Conservation (phyloP, 2,113 vertebrate species). For the Nipponia nippon region DNA sequence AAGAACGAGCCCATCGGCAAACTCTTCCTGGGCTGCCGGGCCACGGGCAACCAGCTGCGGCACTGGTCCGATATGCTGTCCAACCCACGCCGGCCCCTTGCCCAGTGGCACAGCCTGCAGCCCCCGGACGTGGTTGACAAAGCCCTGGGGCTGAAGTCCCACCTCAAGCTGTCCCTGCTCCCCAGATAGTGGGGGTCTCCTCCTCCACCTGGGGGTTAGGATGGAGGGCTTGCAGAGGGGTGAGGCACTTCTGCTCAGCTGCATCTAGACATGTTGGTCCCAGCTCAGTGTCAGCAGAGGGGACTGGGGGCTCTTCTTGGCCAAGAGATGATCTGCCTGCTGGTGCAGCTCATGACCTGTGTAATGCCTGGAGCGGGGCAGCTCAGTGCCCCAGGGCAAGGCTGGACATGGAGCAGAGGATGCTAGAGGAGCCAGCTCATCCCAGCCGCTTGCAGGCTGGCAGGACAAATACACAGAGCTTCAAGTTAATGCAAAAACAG, state of each 20-base stretch:
- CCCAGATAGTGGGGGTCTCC: not conserved
- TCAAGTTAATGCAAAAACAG: not conserved
- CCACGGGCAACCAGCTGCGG: conserved; percentile 84
- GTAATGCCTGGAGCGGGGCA: not conserved
- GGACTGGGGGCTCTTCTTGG: not conserved
- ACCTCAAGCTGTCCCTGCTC: conserved; percentile 65
- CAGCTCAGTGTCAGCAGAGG: not conserved
- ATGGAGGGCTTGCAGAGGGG: not conserved
- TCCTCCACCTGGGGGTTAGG: not conserved
- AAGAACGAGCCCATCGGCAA: conserved; percentile 90
- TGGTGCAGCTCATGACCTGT: not conserved
- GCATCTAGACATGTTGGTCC: not conserved
- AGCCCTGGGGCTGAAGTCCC: conserved; percentile 73
- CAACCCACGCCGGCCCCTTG: conserved; percentile 85
- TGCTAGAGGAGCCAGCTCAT: not conserved
- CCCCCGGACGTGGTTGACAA: conserved; percentile 80
- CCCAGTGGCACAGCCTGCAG: conserved; percentile 92
- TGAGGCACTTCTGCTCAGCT: not conserved
- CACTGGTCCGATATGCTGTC: conserved; percentile 97
- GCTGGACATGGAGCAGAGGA: not conserved
- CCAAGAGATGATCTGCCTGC: not conserved
- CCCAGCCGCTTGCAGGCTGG: fast-evolving
- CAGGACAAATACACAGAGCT: not conserved
- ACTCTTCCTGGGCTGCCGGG: conserved; percentile 83
- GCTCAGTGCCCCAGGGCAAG: not conserved